Base-by-base conservation (phyloP, 1,140 invertebrate species). In the Sinonovacula constricta region DNA sequence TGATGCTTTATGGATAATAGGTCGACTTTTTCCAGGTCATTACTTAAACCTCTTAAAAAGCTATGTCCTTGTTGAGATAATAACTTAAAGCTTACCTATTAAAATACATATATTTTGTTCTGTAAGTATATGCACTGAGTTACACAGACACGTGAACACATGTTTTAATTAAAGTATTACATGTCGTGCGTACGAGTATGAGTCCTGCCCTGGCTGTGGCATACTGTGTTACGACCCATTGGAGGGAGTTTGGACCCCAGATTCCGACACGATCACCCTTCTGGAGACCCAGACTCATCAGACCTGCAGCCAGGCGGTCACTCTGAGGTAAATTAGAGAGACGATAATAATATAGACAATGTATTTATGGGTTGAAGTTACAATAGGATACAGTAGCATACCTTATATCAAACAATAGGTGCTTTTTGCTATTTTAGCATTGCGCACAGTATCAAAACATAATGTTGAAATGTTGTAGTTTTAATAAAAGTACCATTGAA, bases 201-300 rank as follows among this genome's bases (percentile, higher is more conserved):
- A 97, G 90, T 0, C 98, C 98, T 12, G 94, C 94, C 81, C 96
- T 94, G 0, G 95, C 94, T 4, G 95, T 94, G 0, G 95, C 97
- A 80, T 96, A 92, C 83, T 95, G 93, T 0, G 94, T 92, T 0
- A 98, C 84, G 3, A 95, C 92, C 97, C 97, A 99, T 85, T 96
- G 94, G 5, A 94, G 87, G 30, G 93, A 92, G 90, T 99, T 99
- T 0, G 97, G 96, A 0, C 94, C 94, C 95, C 96, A 98, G 15
- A 99, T 92, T 0, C 95, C 97, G 2, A 99, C 83, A 7, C 95
- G 90, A 86, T 99, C 97, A 0, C 96, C 97, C 60, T 91, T 93
- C 76, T 94, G 86, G 12, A 99, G 88, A 0, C 97, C 97, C 14
- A 97, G 86, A 30, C 93, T 93, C 51, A 94, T 87, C 0, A 99